Base-by-base conservation (phyloP, 2,797 vertebrate genomes). In the Delichon dasypus region DNA sequence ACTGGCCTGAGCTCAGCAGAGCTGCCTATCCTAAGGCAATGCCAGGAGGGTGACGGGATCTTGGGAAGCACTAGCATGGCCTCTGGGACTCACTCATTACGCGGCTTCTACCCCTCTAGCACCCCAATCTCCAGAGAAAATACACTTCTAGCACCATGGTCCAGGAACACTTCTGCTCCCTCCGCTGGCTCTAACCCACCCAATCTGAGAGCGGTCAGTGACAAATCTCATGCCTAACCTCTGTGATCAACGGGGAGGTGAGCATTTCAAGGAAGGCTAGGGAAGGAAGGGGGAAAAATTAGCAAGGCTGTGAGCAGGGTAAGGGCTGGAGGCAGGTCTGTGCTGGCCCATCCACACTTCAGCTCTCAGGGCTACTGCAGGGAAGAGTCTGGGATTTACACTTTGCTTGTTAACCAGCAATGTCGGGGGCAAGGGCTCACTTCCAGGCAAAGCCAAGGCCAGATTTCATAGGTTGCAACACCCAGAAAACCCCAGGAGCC, bases 401-500 rank as follows among this genome's bases (percentile, higher is more conserved):
- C 26, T 67, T 17, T 25, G 32, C 58, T 62, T 76, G 21, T 15
- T 88, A 55, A 85, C 45, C 61, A 61, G 55, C 77, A 77, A 61
- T 12, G 14, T 36, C 0, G 7, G 42, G 53, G 60, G 38, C 32
- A 75, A 51, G n/a, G 58, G n/a, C 25, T 88, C 3, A 0, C 81
- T 95, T 94, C 96, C 94, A 95, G 94, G 94, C 96, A 96, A 79
- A 67, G 71, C n/a, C 73, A 90, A 68, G 5, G 3, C 32, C 30
- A 88, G 88, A 76, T 88, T 96, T 96, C 92, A 90, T 72, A 76
- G 67, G 68, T 97, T 97, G 92, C 85, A 3, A 96, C 94, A 95
- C 88, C 85, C 85, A 36, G 47, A 94, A 94, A 94, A 91, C 38
- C 66, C 92, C 87, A 1, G 0, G 0, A 85, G 32, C 57, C 51